Base-by-base conservation (phyloP, 2,888 invertebrate genomes). In the Metellina segmentata region DNA sequence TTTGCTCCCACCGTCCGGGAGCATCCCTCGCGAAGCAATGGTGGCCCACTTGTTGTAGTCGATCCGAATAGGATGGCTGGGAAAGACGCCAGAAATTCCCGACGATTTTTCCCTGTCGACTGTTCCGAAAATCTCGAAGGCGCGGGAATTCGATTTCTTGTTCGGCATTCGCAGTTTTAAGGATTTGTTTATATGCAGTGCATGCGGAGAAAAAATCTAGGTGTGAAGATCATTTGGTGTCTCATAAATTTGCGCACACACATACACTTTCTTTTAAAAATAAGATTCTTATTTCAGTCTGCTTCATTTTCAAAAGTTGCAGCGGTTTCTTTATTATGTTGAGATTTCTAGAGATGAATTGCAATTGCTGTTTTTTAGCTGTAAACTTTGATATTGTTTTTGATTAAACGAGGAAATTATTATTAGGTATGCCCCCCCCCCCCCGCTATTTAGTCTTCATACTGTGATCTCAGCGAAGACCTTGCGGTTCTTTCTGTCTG, bases 31-130 rank as follows among this genome's bases (percentile, higher is more conserved):
- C 52, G 85, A 51, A 81, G 88, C 88, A 81, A 86, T 75, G 90
- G 86, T 91, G 81, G 74, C 85, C 72, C 77, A 75, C 77, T 87
- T 87, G 87, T 91, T 91, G 91, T 91, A 77, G 85, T 85, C 85
- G 82, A 89, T 83, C 20, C 19, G 85, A 77, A 77, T 51, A 34
- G 49, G 71, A 48, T 74, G 82, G 19, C 61, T 79, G 79, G 91
- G 91, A 87, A 75, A 70, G 82, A 72, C 91, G 90, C 87, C 91
- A 87, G 85, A 85, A 90, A 78, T 90, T 72, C 82, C 20, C 85
- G 75, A 77, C 81, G 49, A 77, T 81, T 81, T 52, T 79, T 75
- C 78, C 71, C 78, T 81, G 61, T 71, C 77, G 61, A 20, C 87
- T 52, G 51, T 16, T 77, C 11, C 70, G 34, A 78, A 71, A 87